phyloP scores from a whole-genome alignment of 2,113 vertebrate species.

The Crotalus tigris region DNA sequence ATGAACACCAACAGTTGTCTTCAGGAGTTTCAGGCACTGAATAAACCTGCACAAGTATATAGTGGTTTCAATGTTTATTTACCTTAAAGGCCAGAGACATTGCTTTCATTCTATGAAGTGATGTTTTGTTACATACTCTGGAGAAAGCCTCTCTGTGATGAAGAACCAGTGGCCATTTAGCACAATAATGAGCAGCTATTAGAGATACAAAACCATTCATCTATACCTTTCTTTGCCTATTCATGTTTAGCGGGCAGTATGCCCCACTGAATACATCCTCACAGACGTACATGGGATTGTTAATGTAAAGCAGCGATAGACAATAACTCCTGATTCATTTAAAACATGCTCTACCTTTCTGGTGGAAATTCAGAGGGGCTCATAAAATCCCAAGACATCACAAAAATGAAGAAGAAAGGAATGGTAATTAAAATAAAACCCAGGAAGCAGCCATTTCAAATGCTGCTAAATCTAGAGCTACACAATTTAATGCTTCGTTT shows the following conservation, averaged over 20 bases:
- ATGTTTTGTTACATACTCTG: not conserved
- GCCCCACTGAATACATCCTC: not conserved
- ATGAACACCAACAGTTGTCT: not conserved
- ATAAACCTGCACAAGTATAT: not conserved
- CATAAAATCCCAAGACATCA: not conserved
- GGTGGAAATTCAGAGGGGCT: not conserved
- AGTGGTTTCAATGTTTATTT: not conserved
- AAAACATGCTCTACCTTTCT: not conserved
- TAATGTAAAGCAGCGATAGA: not conserved
- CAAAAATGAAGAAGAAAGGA: not conserved
- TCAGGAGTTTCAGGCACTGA: not conserved
- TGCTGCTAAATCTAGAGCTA: not conserved
- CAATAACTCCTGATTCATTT: not conserved
- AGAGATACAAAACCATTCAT: not conserved
- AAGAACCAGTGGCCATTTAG: not conserved
- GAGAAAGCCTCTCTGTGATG: not conserved
- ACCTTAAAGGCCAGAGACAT: not conserved
- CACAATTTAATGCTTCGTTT: not conserved
- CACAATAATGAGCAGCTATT: not conserved
- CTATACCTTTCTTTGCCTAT: not conserved
- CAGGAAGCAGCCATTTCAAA: not conserved
- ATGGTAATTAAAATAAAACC: not conserved
- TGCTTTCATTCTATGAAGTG: slow-evolving; percentile 18
- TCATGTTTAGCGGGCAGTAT: not conserved
- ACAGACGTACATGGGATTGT: not conserved